Evolutionary conservation across 1,140 invertebrate genomes (phyloP), one percentile per base, ranked within the genome.

Genomic region (Acromyrmex echinatior): DNA sequence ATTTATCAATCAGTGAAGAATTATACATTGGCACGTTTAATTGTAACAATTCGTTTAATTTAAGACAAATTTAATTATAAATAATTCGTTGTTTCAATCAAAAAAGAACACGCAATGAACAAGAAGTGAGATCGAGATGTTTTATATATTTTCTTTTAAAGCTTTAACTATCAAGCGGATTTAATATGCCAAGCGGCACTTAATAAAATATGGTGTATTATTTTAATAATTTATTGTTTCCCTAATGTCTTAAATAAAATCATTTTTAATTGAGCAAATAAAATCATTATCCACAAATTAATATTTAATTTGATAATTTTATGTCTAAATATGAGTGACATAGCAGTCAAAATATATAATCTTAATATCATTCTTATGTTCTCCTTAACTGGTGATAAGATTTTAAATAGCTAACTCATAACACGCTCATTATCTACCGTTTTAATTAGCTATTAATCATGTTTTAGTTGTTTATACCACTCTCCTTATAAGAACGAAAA

Each of bases 391-490:
- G n/a, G 6, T 3, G 3, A 35, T 76, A 60, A 74, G 18, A 56
- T 73, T 73, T 73, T n/a, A 56, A 74, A 5, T 35, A 58, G 12
- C 31, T 76, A 76, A 0, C 1, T 39, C 18, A 16, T 60, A 39
- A 58, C n/a, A 76, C 1, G 51, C 53, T 39, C 7, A n/a, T n/a
- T 35, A 21, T 58, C 18, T 31, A 56, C 18, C 7, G 10, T 5
- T 5, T 53, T 31, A 76, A 58, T 3, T 58, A 31, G 0, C 51
- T 76, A 58, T 76, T 76, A 76, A 60, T 76, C 53, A 53, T n/a
- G 7, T 60, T 76, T 76, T 25, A 7, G 31, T 58, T 76, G 31
- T 2, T 39, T 25, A n/a, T 76, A 58, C 49, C 9, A 76, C 6
- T 76, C 31, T n/a, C 10, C 28, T 16, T 58, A 39, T n/a, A 76